A percentile compares a stretch with the other conserved stretches of the same genome.
These are phyloP conservation scores for Labia minor DNA, from an alignment of 2,888 invertebrate genomes.

Conservation along the genomic window DNA sequence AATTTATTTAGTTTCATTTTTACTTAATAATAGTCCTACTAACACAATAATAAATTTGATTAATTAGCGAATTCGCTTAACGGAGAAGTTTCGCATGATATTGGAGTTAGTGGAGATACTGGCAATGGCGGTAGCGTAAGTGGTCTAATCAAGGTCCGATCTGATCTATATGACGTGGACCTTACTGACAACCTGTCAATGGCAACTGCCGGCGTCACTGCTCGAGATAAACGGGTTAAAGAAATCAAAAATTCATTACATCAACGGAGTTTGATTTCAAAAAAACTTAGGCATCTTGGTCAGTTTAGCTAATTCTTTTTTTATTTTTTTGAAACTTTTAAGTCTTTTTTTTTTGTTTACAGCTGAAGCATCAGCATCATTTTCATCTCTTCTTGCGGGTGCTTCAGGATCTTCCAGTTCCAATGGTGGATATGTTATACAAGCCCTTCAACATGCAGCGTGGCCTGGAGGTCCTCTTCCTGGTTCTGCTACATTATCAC, in stretches of 20 bases:
- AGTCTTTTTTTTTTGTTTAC: background rate
- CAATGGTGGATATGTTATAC: background rate
- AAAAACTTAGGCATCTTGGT: background rate
- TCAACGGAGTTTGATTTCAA: background rate
- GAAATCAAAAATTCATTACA: constrained; percentile 54
- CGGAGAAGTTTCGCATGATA: background rate
- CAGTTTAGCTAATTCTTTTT: background rate
- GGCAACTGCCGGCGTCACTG: constrained; percentile 67
- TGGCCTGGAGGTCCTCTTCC: constrained; percentile 39
- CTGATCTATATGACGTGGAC: constrained; percentile 22
- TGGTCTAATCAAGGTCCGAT: constrained; percentile 15
- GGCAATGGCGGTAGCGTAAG: background rate
- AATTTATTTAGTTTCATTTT: background rate
- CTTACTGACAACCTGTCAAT: constrained; percentile 55
- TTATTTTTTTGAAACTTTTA: background rate
- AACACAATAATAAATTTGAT: background rate
- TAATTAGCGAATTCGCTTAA: constrained; percentile 5
- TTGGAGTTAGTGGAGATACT: constrained; percentile 15
- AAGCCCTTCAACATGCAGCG: constrained; percentile 32
- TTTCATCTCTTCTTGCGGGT: constrained; percentile 1
- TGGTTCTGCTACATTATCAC: constrained; percentile 46
- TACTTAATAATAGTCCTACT: background rate
- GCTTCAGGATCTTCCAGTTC: background rate
- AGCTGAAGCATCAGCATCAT: background rate
- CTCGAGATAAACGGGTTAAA: constrained; percentile 80